A percentile compares a stretch with the other conserved stretches of the same genome.
Evolutionary conservation across 2,113 vertebrate species (phyloP).

Genomic region (Chiloscyllium plagiosum): DNA sequence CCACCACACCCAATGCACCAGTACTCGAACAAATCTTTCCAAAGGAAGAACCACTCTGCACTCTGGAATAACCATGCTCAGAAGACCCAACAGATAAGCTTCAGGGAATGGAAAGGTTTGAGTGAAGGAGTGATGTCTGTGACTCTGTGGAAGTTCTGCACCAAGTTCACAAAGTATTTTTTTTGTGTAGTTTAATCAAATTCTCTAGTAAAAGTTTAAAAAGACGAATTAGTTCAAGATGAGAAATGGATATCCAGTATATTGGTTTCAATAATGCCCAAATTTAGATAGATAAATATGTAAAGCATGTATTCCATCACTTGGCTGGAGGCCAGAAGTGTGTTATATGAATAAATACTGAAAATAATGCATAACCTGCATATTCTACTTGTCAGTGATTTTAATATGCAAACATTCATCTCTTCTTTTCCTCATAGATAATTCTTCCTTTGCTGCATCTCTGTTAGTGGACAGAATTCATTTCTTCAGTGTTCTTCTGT

Average conservation of each 20-base stretch:
- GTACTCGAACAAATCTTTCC: too few species aligned
- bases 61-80: too few species aligned
- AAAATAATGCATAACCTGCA: not conserved
- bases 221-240: not conserved
- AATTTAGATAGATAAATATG: slow-evolving; percentile 12
- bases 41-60: too few species aligned
- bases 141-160: not conserved
- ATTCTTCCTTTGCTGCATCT: not conserved
- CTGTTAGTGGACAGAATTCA: not conserved
- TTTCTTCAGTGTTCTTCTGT: not conserved
- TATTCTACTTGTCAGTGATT: not conserved
- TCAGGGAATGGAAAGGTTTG: too few species aligned
- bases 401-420: not conserved
- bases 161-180: not conserved
- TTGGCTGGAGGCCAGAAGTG: not conserved
- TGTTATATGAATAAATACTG: not conserved
- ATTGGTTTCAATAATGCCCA: not conserved
- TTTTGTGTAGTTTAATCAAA: not conserved
- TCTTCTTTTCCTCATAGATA: not conserved
- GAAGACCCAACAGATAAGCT: too few species aligned
- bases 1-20: too few species aligned
- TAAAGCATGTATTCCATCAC: not conserved
- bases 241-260: not conserved
- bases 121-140: too few species aligned
- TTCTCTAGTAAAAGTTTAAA: not conserved